A percentile compares a stretch with the other conserved stretches of the same genome.
These are phyloP conservation scores for Athetis lepigone DNA, from an alignment of 2,888 invertebrate species.

Conservation along the genomic window DNA sequence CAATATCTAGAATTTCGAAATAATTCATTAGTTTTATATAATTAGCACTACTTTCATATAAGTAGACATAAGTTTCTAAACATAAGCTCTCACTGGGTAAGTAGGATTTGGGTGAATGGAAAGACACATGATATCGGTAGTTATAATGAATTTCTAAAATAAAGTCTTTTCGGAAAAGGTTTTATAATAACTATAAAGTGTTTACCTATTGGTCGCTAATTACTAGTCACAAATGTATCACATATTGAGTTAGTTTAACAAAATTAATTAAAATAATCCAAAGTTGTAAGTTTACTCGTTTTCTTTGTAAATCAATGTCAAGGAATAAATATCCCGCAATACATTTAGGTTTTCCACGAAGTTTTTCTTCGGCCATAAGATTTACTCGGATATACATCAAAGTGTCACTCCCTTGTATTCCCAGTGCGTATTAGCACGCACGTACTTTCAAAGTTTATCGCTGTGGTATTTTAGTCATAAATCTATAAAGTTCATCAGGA, in stretches of 20 bases:
- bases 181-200: too few species aligned
- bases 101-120: too few species aligned
- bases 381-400: conserved; percentile 40
- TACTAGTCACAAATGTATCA: too few species aligned
- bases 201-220: too few species aligned
- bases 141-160: too few species aligned
- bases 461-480: conserved; percentile 52
- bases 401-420: conserved; percentile 42
- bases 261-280: not conserved
- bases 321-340: not conserved
- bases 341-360: conserved; percentile 1
- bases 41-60: too few species aligned
- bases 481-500: conserved; percentile 51
- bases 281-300: not conserved
- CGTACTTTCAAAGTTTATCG: conserved; percentile 55
- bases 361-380: not conserved
- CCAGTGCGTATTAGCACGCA: conserved; percentile 25
- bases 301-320: not conserved
- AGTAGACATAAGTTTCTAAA: too few species aligned
- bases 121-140: too few species aligned
- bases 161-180: too few species aligned
- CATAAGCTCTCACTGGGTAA: too few species aligned
- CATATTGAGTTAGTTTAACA: not conserved
- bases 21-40: too few species aligned
- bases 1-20: too few species aligned